Percentiles rank a stretch among this genome's conserved stretches.
These are phyloP conservation scores for Gavia stellata DNA, from an alignment of 2,113 vertebrate genomes.

Conservation along the genomic window DNA sequence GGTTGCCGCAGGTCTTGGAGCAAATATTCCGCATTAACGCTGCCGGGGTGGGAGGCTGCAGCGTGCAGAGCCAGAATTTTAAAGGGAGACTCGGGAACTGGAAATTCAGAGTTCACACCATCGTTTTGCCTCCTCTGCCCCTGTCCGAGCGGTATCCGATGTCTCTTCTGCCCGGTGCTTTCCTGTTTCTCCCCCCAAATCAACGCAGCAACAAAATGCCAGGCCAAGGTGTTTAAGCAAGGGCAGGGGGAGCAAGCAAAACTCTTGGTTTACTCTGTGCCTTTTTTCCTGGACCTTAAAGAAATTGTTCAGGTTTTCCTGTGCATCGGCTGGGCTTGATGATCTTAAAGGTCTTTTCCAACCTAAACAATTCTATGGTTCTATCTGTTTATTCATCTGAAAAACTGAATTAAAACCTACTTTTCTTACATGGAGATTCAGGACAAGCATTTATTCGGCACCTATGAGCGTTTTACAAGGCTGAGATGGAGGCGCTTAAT, in stretches of 20 bases:
- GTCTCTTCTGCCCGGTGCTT: not conserved
- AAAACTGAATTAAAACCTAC: not conserved
- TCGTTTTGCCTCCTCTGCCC: not conserved
- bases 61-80: not conserved
- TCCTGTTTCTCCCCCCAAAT: not conserved
- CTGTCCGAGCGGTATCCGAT: not conserved
- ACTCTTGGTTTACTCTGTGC: not conserved
- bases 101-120: not conserved
- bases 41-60: not conserved
- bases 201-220: not conserved
- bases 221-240: not conserved
- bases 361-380: too few species aligned
- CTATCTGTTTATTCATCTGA: not conserved
- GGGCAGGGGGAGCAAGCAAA: not conserved
- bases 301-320: not conserved
- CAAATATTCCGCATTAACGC: not conserved
- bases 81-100: not conserved
- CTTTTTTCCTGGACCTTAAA: not conserved
- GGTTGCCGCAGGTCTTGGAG: not conserved
- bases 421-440: not conserved
- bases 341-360: too few species aligned
- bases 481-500: not conserved
- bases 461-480: not conserved
- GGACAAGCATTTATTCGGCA: not conserved
- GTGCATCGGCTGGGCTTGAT: too few species aligned